Evolutionary conservation across 1,140 invertebrate species (phyloP).

Genomic region (Calephelis virginiensis): DNA sequence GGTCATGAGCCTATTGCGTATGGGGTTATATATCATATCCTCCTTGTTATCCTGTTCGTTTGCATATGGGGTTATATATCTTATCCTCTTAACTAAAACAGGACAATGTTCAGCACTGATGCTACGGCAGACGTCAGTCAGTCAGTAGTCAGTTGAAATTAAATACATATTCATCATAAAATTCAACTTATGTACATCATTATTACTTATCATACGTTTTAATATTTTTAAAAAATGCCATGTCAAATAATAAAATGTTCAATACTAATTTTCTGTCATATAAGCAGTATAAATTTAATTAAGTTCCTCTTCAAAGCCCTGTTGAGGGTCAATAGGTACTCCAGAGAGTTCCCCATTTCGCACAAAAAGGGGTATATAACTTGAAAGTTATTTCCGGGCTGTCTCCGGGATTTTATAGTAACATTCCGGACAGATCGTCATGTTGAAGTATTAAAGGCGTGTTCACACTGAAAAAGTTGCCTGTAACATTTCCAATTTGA

Average conservation of each 20-base stretch:
- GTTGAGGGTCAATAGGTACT: constrained; percentile 8
- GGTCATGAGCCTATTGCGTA: too few species aligned
- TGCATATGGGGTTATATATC: too few species aligned
- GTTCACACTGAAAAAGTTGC: background rate
- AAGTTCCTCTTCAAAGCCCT: background rate
- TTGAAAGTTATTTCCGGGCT: constrained; percentile 7
- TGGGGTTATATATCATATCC: too few species aligned
- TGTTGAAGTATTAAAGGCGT: background rate
- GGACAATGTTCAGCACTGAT: too few species aligned
- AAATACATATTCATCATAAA: too few species aligned
- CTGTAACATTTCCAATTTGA: too few species aligned
- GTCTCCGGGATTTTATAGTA: constrained; percentile 12
- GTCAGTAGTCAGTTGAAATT: too few species aligned
- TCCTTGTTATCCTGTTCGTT: too few species aligned
- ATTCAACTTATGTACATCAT: too few species aligned
- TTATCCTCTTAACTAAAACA: too few species aligned
- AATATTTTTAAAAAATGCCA: background rate
- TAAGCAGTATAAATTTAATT: background rate
- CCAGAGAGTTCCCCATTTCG: background rate
- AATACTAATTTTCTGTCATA: background rate
- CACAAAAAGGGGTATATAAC: constrained; percentile 3
- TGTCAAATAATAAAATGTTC: background rate
- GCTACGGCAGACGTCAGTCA: too few species aligned
- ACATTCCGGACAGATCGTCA: constrained; percentile 2
- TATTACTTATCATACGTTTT: background rate